Evolutionary conservation across 2,113 vertebrate species (phyloP).

Genomic region (Hippocampus mohnikei): DNA sequence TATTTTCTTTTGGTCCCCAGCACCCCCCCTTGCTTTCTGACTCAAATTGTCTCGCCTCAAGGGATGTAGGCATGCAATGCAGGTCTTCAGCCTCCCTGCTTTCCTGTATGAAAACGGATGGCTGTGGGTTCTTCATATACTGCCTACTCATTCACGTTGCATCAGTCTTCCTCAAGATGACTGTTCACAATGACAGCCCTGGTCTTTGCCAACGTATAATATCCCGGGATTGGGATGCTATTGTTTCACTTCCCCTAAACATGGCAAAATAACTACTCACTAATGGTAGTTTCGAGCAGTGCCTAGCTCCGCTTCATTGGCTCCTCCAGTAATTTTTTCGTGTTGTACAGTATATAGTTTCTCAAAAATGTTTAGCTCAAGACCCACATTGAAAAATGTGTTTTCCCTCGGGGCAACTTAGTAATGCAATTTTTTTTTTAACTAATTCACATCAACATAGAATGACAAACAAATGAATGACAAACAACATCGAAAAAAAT

Average conservation of each 20-base stretch:
- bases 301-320: too few species aligned
- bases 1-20: constrained; percentile 44
- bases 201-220: background rate
- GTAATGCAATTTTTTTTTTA: too few species aligned
- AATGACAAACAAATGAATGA: background rate
- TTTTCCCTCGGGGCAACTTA: too few species aligned
- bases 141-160: constrained; percentile 32
- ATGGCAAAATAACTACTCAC: background rate
- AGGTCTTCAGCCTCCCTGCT: constrained; percentile 33
- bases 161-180: background rate
- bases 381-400: too few species aligned
- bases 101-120: constrained; percentile 42
- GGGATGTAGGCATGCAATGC: background rate
- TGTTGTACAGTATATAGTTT: too few species aligned
- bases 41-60: background rate
- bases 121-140: constrained; percentile 38
- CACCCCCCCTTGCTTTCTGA: background rate
- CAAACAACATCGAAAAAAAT: background rate
- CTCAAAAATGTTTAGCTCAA: too few species aligned
- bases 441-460: background rate
- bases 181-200: background rate
- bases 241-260: background rate
- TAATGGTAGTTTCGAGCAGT: too few species aligned
- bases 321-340: too few species aligned
- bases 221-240: background rate